A percentile compares a stretch with the other conserved stretches of the same genome.
These are phyloP conservation scores for Serilophus lunatus DNA, from an alignment of 2,113 vertebrate species.

Conservation along the genomic window DNA sequence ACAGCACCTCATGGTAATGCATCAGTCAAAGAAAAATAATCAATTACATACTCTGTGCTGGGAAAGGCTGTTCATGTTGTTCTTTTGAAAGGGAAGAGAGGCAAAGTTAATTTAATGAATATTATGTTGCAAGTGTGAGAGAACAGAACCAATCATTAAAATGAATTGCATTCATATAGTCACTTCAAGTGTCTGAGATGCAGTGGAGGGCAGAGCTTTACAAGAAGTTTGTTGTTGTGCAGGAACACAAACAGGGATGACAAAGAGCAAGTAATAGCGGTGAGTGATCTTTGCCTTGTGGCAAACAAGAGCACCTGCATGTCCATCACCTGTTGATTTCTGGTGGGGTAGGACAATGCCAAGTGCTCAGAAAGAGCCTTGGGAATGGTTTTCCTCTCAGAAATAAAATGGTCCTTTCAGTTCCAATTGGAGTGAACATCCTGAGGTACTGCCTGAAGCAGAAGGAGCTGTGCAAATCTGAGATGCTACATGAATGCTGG, in stretches of 20 bases:
- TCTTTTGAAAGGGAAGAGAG: neutral
- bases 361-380: neutral
- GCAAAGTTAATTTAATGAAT: conserved; percentile 7
- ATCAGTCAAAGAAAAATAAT: neutral
- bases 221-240: neutral
- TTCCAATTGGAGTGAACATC: neutral
- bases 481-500: neutral
- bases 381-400: neutral
- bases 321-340: neutral
- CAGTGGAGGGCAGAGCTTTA: neutral
- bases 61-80: neutral
- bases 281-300: neutral
- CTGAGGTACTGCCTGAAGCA: neutral
- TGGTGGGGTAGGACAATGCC: neutral
- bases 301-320: neutral
- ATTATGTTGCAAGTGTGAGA: neutral
- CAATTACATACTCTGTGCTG: neutral
- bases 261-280: neutral
- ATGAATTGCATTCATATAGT: neutral
- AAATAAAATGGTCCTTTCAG: neutral
- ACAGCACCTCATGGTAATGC: neutral
- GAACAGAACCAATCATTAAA: neutral
- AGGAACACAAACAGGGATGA: neutral
- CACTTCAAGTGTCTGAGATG: neutral
- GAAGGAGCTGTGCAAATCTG: neutral